Conservation (phyloP, 1,140 invertebrate species). For the Tetragonula clypearis region DNA sequence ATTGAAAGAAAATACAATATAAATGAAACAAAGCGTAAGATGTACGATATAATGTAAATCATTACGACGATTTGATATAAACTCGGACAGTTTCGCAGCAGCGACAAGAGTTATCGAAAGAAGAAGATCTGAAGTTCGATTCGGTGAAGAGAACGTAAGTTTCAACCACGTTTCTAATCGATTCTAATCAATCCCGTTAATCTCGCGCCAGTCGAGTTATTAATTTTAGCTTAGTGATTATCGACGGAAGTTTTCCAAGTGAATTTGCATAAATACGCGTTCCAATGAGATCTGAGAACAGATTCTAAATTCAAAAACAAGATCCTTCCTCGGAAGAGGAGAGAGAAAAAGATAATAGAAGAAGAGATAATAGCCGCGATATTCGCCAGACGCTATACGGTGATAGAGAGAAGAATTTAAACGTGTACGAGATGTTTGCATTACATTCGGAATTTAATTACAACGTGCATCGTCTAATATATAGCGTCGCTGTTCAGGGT, state of each 20-base stretch:
- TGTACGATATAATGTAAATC: background rate
- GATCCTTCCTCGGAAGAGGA: background rate
- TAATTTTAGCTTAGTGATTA: conserved; percentile 12
- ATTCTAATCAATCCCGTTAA: background rate
- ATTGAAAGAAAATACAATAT: too few species aligned
- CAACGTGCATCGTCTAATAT: background rate
- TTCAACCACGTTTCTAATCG: background rate
- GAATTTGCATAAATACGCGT: background rate
- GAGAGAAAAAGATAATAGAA: background rate
- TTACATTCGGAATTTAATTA: conserved; percentile 10
- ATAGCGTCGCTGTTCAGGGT: background rate
- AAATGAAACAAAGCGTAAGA: background rate
- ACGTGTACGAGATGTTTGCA: background rate
- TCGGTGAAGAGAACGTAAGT: background rate
- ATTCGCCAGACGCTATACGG: too few species aligned
- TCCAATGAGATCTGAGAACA: background rate
- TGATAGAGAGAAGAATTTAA: background rate
- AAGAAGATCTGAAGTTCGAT: background rate
- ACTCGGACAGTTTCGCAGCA: background rate
- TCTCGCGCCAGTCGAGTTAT: background rate
- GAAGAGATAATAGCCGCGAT: background rate
- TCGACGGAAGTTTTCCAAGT: background rate
- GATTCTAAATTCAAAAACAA: background rate
- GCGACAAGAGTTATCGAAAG: background rate
- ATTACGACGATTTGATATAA: background rate